phyloP scores from a whole-genome alignment of 1,140 invertebrate species.

The Nylanderia fulva region DNA sequence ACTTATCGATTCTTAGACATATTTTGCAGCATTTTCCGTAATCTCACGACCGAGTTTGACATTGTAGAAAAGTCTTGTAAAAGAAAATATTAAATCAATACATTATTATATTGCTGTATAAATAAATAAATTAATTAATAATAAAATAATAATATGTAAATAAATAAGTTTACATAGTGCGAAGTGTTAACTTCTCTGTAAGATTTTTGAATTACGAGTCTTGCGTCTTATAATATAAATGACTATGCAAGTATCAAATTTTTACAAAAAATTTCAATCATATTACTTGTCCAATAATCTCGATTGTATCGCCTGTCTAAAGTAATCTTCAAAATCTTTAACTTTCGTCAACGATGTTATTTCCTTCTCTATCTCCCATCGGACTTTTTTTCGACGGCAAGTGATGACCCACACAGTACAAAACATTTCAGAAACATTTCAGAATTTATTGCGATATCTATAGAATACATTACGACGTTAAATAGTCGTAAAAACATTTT shows the following conservation, averaged over 20 bases:
- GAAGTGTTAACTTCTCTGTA: too few species aligned
- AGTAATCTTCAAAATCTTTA: conserved; percentile 76
- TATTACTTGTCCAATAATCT: conserved; percentile 72
- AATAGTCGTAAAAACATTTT: too few species aligned
- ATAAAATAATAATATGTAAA: not conserved
- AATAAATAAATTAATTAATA: not conserved
- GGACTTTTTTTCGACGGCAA: not conserved
- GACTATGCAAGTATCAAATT: not conserved
- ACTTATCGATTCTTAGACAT: conserved; percentile 91
- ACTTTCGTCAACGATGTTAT: conserved; percentile 62
- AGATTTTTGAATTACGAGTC: too few species aligned
- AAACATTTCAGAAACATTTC: too few species aligned
- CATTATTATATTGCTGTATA: conserved; percentile 6
- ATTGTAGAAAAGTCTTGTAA: conserved; percentile 73
- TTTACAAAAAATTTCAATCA: not conserved
- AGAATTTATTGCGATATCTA: too few species aligned
- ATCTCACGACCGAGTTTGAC: conserved; percentile 74
- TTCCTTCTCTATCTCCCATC: not conserved
- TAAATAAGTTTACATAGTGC: not conserved
- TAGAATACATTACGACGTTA: too few species aligned
- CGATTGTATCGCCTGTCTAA: conserved; percentile 68
- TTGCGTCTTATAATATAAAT: too few species aligned
- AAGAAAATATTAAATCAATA: conserved; percentile 4
- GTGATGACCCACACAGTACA: too few species aligned
- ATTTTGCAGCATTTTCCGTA: conserved; percentile 85